Base-by-base conservation (phyloP, 2,888 invertebrate species). In the Nemapogon koenigi region DNA sequence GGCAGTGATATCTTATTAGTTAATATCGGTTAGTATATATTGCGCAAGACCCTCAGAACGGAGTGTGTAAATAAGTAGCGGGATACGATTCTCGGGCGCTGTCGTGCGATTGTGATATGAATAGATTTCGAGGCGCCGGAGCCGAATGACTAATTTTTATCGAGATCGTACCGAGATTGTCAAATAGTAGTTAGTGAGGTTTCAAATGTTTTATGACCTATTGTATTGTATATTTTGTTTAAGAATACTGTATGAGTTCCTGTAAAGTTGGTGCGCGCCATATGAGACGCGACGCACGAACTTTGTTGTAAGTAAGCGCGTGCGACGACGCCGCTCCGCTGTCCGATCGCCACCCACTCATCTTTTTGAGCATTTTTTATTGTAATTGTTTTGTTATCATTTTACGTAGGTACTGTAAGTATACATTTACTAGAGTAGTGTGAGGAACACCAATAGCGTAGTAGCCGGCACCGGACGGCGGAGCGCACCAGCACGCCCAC, bases 211-310 rank as follows among this genome's bases (percentile, higher is more conserved):
- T 78, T 73, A 73, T 76, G 78, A 75, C 67, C 16, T 31, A 31
- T 31, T 14, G 17, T 31, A 22, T 68, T 76, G 63, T 75, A 73
- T 71, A 67, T 68, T 76, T 73, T 57, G 70, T 65, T 70, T 75
- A 73, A 79, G 71, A 75, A 73, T 67, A 70, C 71, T 67, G 78
- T 76, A 76, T 76, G 78, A 78, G 78, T 81, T 80, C 80, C 81
- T 78, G 78, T 73, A 69, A 65, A 58, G 65, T 66, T 64, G 62
- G 69, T 68, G 67, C 50, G 49, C 51, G 62, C 59, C 59, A 46
- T n/a, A n/a, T n/a, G 39, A 40, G 29, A 43, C 57, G 63, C 61
- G 63, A 67, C 62, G 54, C 67, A 55, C 39, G n/a, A 14, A 64
- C 63, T 64, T 68, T 63, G 68, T 75, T 67, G 73, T 76, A 72